Conservation (phyloP, 2,888 invertebrate genomes). For the Ischnus inquisitorius region DNA sequence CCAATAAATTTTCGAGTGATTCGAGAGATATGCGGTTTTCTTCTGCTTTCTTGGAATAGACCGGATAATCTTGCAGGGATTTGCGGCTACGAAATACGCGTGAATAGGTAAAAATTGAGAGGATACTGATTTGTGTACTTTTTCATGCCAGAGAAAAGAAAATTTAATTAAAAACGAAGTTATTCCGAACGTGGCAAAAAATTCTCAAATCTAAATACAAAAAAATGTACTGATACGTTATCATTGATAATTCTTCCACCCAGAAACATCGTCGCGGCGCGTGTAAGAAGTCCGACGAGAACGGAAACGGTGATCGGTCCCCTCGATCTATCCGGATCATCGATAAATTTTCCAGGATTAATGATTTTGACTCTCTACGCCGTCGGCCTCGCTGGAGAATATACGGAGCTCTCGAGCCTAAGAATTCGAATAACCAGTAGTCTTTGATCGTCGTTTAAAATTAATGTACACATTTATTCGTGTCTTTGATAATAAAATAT, state of each 20-base stretch:
- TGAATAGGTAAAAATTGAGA: constrained; percentile 25
- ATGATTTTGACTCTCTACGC: constrained; percentile 65
- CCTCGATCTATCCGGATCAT: constrained; percentile 36
- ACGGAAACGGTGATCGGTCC: constrained; percentile 66
- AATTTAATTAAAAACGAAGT: too few relatives aligned
- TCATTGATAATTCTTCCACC: not conserved
- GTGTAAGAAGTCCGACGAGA: constrained; percentile 67
- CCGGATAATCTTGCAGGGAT: constrained; percentile 6
- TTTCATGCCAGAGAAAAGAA: too few relatives aligned
- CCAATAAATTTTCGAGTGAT: constrained; percentile 68
- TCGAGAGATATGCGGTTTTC: constrained; percentile 64
- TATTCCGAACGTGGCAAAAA: too few relatives aligned
- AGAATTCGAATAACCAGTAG: constrained; percentile 3
- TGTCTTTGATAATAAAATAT: not conserved
- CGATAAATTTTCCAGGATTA: constrained; percentile 45
- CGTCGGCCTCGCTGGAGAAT: constrained; percentile 54
- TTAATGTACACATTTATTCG: constrained; percentile 7
- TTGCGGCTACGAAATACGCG: constrained; percentile 25
- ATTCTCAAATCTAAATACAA: too few relatives aligned
- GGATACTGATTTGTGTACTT: not conserved
- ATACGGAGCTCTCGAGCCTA: constrained; percentile 66
- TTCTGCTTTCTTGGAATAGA: constrained; percentile 58
- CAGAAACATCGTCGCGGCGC: constrained; percentile 57
- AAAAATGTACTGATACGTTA: too few relatives aligned
- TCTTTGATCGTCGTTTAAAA: not conserved